phyloP scores from a whole-genome alignment of 2,113 vertebrate species.

The Heptranchias perlo region DNA sequence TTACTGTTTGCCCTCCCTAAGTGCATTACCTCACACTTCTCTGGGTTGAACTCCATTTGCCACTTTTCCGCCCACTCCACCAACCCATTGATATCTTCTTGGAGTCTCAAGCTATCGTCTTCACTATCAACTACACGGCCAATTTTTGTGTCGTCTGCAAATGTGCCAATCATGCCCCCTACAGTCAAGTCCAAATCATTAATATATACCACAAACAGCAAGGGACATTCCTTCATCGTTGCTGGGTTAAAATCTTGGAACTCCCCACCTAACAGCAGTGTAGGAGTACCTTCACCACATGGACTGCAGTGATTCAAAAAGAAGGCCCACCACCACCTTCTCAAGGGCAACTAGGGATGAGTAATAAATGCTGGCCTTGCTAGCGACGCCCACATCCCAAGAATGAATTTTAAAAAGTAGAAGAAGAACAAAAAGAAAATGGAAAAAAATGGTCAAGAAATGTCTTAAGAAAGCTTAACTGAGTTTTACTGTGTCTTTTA shows the following conservation, averaged over 20 bases:
- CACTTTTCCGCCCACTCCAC: no score
- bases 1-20: no score
- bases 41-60: no score
- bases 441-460: conserved; percentile 1
- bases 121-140: no score
- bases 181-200: no score
- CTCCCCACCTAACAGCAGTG: neutral
- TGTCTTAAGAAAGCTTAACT: neutral
- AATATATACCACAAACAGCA: no score
- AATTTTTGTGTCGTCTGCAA: no score
- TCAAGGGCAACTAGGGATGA: neutral
- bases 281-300: neutral
- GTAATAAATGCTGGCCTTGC: neutral
- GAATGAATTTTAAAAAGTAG: neutral
- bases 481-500: neutral
- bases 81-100: no score
- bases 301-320: neutral
- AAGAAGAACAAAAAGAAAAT: neutral
- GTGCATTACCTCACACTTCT: no score
- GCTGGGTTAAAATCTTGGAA: neutral
- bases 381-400: neutral
- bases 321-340: neutral
- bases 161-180: no score
- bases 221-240: neutral
- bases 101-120: no score